phyloP scores from a whole-genome alignment of 2,113 vertebrate genomes.

The Oreochromis spilurus region DNA sequence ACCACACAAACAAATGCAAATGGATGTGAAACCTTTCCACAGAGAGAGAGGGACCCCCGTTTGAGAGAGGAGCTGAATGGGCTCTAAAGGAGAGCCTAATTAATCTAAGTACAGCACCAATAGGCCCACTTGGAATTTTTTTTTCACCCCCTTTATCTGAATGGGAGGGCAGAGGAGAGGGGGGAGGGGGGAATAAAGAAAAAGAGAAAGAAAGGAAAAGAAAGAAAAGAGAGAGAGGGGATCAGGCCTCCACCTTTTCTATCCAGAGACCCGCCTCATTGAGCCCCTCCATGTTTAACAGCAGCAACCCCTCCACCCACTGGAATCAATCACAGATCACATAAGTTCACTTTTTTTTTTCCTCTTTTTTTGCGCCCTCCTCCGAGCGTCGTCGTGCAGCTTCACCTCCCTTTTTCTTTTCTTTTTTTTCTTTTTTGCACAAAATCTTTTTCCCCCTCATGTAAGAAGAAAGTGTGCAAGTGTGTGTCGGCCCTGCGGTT shows the following conservation, averaged over 20 bases:
- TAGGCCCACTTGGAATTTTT: constrained; percentile 81
- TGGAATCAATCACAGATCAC: constrained; percentile 67
- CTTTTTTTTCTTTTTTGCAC: neutral
- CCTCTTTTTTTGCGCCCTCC: neutral
- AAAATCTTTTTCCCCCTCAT: neutral
- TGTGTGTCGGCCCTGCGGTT: neutral
- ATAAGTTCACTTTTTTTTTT: neutral
- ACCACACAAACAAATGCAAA: constrained; percentile 96
- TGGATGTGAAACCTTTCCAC: constrained; percentile 82
- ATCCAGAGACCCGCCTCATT: constrained; percentile 68
- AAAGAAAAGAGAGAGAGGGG: constrained; percentile 69
- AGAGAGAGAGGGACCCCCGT: constrained; percentile 75
- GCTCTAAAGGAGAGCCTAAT: constrained; percentile 87
- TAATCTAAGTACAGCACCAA: constrained; percentile 89
- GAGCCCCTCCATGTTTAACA: constrained; percentile 72
- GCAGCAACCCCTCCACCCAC: constrained; percentile 36
- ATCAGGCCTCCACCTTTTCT: constrained; percentile 75
- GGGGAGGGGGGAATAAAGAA: constrained; percentile 5
- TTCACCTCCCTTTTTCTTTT: neutral
- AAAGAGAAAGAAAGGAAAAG: constrained; percentile 31
- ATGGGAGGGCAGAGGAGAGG: constrained; percentile 25
- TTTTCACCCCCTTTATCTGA: constrained; percentile 73
- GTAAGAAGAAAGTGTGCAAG: neutral
- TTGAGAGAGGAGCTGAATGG: constrained; percentile 82
- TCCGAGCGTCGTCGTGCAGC: neutral